These are phyloP conservation scores for Venustoraphidia nigricollis DNA, from an alignment of 2,888 invertebrate species.

Conservation along the genomic window DNA sequence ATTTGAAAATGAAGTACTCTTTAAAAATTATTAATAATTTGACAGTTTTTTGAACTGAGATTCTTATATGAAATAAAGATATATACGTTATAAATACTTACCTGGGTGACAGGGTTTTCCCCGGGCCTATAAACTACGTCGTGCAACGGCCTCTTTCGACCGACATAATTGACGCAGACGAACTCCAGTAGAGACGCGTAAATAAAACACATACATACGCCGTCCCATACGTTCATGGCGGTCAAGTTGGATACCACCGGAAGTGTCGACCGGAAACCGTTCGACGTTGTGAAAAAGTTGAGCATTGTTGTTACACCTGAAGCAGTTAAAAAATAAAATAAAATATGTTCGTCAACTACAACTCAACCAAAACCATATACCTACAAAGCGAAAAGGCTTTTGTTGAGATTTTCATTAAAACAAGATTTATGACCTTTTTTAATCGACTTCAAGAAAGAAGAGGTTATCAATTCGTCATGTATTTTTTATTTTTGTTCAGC, in stretches of 20 bases:
- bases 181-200: constrained; percentile 88
- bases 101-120: constrained; percentile 84
- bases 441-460: too few species aligned
- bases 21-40: constrained; percentile 2
- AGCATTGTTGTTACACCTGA: constrained; percentile 92
- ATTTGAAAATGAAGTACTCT: neutral
- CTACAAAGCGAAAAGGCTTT: too few species aligned
- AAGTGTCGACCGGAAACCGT: constrained; percentile 79
- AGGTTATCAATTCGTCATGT: too few species aligned
- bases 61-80: neutral
- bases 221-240: constrained; percentile 95
- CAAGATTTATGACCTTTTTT: too few species aligned
- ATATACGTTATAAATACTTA: constrained; percentile 26
- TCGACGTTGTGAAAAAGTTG: constrained; percentile 94
- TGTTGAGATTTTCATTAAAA: too few species aligned
- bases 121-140: constrained; percentile 81
- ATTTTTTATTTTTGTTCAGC: too few species aligned
- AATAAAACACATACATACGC: constrained; percentile 94
- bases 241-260: constrained; percentile 89
- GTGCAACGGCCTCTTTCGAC: constrained; percentile 75
- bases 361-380: too few species aligned
- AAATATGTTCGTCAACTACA: neutral
- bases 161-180: constrained; percentile 90
- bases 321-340: constrained; percentile 15
- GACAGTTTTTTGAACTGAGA: neutral